phyloP scores from a whole-genome alignment of 2,797 vertebrate species.

The Orestias chungarensis region DNA sequence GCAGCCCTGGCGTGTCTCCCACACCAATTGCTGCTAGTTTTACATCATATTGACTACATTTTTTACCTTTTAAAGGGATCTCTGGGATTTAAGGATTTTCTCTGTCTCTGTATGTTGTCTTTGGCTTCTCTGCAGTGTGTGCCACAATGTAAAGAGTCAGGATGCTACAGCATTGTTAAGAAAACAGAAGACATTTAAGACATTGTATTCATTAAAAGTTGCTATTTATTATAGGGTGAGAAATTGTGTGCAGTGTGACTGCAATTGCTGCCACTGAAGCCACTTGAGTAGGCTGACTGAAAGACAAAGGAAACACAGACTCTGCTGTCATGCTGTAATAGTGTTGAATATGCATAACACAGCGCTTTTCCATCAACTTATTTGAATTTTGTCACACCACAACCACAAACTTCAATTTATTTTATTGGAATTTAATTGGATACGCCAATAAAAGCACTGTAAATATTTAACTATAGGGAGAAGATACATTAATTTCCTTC shows the following conservation, averaged over 20 bases:
- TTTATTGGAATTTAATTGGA: background rate
- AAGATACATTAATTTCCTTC: background rate
- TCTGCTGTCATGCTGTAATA: background rate
- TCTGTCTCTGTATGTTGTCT: background rate
- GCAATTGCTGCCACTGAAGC: constrained; percentile 2
- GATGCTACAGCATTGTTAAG: constrained; percentile 1
- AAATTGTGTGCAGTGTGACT: background rate
- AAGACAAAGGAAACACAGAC: background rate
- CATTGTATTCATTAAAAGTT: background rate
- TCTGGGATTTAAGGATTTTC: constrained; percentile 18
- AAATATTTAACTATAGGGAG: background rate
- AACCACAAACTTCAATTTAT: background rate
- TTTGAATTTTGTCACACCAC: background rate
- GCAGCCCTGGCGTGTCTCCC: constrained; percentile 61
- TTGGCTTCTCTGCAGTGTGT: constrained; percentile 11
- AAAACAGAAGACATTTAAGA: constrained; percentile 5
- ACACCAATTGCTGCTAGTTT: constrained; percentile 62
- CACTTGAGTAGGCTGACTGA: constrained; percentile 8
- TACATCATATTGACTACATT: constrained; percentile 43
- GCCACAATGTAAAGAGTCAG: background rate
- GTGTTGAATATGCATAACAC: constrained; percentile 1
- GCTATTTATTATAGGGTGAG: constrained; percentile 3
- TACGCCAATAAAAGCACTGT: background rate
- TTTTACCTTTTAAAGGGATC: constrained; percentile 29
- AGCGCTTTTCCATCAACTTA: background rate